Conservation (phyloP, 2,113 vertebrate genomes). For the Odocoileus virginianus region DNA sequence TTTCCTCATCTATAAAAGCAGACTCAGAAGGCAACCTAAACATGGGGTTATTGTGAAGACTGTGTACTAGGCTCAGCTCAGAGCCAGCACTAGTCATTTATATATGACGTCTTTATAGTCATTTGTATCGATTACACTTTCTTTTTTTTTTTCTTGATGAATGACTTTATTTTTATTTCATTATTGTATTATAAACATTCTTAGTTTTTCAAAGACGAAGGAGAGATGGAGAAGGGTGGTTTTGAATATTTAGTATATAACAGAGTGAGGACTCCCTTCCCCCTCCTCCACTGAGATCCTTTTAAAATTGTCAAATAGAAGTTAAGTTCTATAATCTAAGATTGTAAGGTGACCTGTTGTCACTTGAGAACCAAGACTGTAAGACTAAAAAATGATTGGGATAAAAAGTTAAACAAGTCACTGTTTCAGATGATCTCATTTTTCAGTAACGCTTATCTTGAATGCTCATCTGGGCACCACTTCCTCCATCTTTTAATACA, state of each 20-base stretch:
- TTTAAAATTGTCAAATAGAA: background rate
- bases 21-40: background rate
- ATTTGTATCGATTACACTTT: background rate
- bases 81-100: background rate
- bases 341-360: conserved; percentile 37
- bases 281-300: background rate
- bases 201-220: conserved; percentile 48
- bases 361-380: background rate
- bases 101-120: background rate
- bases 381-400: background rate
- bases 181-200: conserved; percentile 69
- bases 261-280: background rate
- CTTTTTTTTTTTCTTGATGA: conserved; percentile 72
- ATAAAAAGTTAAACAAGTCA: background rate
- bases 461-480: background rate
- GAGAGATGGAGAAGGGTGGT: conserved; percentile 5
- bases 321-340: conserved; percentile 32
- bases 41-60: background rate
- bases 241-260: conserved; percentile 41
- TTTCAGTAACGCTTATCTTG: background rate
- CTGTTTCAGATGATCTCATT: background rate
- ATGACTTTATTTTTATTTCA: conserved; percentile 72
- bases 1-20: background rate
- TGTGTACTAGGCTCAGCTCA: background rate
- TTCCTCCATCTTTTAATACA: background rate